Conservation (phyloP, 2,113 vertebrate species). For the Pelecanus crispus region DNA sequence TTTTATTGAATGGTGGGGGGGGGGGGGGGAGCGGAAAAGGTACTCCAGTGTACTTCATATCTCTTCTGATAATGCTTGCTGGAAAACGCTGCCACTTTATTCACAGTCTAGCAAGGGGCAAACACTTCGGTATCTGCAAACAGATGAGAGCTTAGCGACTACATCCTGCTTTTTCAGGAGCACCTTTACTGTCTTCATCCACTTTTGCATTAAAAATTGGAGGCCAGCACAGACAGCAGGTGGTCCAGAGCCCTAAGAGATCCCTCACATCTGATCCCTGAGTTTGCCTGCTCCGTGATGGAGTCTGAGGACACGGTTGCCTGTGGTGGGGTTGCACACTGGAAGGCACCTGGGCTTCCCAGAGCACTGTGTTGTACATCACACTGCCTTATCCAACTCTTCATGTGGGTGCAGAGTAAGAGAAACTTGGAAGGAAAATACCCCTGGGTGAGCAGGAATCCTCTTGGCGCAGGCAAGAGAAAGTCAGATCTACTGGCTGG, state of each 20-base stretch:
- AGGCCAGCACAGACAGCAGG: neutral
- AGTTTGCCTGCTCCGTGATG: neutral
- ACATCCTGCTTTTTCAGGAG: neutral
- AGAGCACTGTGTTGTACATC: neutral
- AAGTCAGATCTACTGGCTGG: neutral
- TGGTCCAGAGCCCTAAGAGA: neutral
- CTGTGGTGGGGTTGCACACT: neutral
- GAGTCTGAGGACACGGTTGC: neutral
- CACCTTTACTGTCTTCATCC: neutral
- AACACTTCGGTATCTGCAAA: neutral
- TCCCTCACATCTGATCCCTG: neutral
- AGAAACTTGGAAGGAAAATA: neutral
- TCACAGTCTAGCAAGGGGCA: neutral
- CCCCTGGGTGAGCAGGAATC: neutral
- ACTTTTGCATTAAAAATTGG: neutral
- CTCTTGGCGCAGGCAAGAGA: neutral
- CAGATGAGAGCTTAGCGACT: neutral
- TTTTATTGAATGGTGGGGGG: conserved; percentile 42
- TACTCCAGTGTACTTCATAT: neutral
- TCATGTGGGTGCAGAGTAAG: neutral
- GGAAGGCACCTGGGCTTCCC: neutral
- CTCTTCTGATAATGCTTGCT: neutral
- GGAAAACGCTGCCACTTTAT: neutral
- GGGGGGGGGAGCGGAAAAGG: neutral
- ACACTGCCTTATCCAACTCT: neutral